phyloP scores from a whole-genome alignment of 2,888 invertebrate genomes.

The Crematogaster levior region DNA sequence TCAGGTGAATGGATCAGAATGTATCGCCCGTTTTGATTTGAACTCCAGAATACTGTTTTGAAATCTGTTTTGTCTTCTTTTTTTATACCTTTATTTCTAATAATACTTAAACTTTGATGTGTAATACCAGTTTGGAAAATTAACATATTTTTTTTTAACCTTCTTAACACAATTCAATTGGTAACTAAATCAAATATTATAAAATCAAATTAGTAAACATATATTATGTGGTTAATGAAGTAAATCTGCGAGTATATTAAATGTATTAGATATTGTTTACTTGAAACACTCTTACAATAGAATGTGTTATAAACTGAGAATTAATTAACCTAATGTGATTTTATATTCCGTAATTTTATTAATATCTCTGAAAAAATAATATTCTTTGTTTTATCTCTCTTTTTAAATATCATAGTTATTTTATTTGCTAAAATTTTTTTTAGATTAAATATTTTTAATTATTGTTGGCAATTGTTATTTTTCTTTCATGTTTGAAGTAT shows the following conservation, averaged over 20 bases:
- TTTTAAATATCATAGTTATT: neutral
- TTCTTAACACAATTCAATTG: neutral
- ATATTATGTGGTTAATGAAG: neutral
- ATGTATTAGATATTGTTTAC: neutral
- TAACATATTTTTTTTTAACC: neutral
- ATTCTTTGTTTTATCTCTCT: neutral
- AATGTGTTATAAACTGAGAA: neutral
- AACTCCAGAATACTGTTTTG: neutral
- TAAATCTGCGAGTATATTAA: neutral
- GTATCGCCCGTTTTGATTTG: neutral
- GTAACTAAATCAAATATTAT: neutral
- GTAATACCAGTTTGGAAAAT: neutral
- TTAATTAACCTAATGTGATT: neutral
- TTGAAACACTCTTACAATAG: neutral
- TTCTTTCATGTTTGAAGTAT: neutral
- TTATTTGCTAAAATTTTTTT: neutral
- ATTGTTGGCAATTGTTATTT: neutral
- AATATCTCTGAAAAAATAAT: neutral
- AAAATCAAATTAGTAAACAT: neutral
- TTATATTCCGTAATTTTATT: neutral
- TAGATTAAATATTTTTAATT: neutral
- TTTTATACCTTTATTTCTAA: neutral
- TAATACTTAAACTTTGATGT: neutral
- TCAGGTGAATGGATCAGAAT: slow-evolving; percentile 62
- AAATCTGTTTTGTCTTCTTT: neutral